Percentiles rank a stretch among this genome's conserved stretches.
Conservation (phyloP, 1,140 invertebrate genomes). For the Drosophila repleta region DNA sequence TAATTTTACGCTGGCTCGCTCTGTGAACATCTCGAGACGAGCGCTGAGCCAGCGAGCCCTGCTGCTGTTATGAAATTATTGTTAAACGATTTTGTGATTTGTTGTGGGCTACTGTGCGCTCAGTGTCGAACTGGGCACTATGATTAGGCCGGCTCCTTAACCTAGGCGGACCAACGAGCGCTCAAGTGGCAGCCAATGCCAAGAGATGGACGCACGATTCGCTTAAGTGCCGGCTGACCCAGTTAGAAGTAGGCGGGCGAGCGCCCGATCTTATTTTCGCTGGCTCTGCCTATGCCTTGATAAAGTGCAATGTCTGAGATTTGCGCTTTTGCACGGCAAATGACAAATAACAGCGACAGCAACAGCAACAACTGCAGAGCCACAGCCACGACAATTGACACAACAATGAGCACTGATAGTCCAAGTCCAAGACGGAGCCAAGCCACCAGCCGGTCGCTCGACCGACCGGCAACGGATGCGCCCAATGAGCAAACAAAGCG, state of each 20-base stretch:
- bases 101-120: constrained; percentile 75
- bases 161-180: constrained; percentile 43
- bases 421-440: constrained; percentile 26
- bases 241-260: constrained; percentile 49
- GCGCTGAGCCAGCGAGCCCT: neutral
- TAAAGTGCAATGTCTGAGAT: constrained; percentile 75
- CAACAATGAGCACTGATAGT: constrained; percentile 73
- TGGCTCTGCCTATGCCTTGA: constrained; percentile 66
- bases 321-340: constrained; percentile 67
- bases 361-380: constrained; percentile 21
- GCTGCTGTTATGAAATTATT: constrained; percentile 75
- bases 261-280: constrained; percentile 8
- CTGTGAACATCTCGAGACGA: constrained; percentile 42
- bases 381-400: constrained; percentile 75
- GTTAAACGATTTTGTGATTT: constrained; percentile 83
- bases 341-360: constrained; percentile 58
- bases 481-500: constrained; percentile 81
- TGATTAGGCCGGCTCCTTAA: constrained; percentile 65
- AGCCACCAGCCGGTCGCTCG: constrained; percentile 28
- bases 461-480: constrained; percentile 77
- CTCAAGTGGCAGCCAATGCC: constrained; percentile 75
- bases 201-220: constrained; percentile 70
- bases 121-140: constrained; percentile 46
- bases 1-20: constrained; percentile 74
- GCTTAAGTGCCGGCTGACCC: constrained; percentile 77